phyloP scores from a whole-genome alignment of 2,888 invertebrate species.

The Parnassius apollo region DNA sequence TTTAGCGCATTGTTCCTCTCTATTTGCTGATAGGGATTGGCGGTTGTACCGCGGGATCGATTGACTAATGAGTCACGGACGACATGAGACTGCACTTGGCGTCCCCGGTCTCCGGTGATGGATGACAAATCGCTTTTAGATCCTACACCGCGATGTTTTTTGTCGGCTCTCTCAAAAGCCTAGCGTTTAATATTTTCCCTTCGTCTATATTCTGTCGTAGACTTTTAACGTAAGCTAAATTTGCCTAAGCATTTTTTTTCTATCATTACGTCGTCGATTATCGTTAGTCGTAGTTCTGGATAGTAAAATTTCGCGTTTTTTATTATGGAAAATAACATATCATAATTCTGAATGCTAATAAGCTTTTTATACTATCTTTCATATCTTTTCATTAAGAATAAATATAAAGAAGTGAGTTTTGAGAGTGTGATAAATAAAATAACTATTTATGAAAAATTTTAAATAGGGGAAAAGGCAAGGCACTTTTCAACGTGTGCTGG shows the following conservation, averaged over 20 bases:
- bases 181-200: constrained; percentile 46
- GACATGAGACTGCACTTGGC: constrained; percentile 76
- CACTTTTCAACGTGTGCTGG: no score
- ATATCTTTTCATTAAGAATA: no score
- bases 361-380: no score
- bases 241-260: constrained; percentile 23
- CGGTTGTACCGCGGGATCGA: constrained; percentile 56
- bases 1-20: constrained; percentile 30
- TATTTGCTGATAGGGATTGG: constrained; percentile 28
- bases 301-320: no score
- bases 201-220: constrained; percentile 24
- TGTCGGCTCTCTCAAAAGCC: constrained; percentile 50
- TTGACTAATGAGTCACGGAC: constrained; percentile 74
- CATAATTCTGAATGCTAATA: no score
- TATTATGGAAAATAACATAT: no score
- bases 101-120: constrained; percentile 59
- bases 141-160: constrained; percentile 52
- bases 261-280: no score
- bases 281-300: no score
- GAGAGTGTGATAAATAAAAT: no score
- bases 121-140: constrained; percentile 73
- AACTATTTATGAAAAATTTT: no score
- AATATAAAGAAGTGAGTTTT: no score
- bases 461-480: no score
- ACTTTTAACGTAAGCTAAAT: constrained; percentile 36